Base-by-base conservation (phyloP, 2,797 vertebrate genomes). In the Microctenopoma stevenorrisi region DNA sequence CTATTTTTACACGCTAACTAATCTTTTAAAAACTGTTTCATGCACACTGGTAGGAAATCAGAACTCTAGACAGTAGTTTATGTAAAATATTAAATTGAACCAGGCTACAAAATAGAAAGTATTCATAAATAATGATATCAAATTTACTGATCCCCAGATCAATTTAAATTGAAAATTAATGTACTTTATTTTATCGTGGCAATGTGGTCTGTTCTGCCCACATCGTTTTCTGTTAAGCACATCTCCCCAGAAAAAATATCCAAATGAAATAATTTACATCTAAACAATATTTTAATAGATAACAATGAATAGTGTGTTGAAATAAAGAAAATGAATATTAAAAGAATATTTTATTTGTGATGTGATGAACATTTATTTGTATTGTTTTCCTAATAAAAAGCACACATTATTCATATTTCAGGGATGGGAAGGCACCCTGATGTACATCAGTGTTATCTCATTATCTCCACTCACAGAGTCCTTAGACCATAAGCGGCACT, bases 391-490 rank as follows among this genome's bases (percentile, higher is more conserved):
- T 44, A 12, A n/a, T 30, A 15, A 37, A 16, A 44, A 71, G 33
- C 28, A 46, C 14, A 38, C 28, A 59, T 70, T 48, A 42, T 25
- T 58, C 37, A 52, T 47, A 25, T 73, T 75, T 61, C 22, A 67
- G 33, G 46, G 38, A 64, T 63, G 65, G 79, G 69, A 38, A 78
- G 60, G 60, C 25, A 47, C 7, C 47, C 38, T 63, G 35, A 69
- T 66, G 59, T 40, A 44, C 55, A 22, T 54, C 57, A 40, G 28
- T 64, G 56, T 78, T 64, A 70, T 78, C 82, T 86, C 56, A 83
- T 89, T 85, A 89, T 79, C 76, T 67, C 49, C n/a, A 16, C 46
- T 61, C 64, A 62, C 69, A 58, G 62, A 79, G 68, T 74, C 74
- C 70, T 52, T 64, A 65, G 76, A 68, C 56, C 42, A 74, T 82